These are phyloP conservation scores for Sebastes vulpes DNA, from an alignment of 2,797 vertebrate genomes.

Conservation along the genomic window DNA sequence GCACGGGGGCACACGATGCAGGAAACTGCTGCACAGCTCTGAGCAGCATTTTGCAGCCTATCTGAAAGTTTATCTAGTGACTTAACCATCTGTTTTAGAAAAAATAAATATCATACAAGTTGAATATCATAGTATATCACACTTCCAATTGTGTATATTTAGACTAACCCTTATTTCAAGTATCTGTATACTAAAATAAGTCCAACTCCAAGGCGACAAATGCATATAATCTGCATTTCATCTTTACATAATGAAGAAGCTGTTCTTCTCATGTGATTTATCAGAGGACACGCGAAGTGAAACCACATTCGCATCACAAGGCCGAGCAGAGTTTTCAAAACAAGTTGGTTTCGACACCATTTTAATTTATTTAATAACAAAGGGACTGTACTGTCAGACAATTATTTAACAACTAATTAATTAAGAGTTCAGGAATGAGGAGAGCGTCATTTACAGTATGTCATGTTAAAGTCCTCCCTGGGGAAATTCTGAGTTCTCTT, in stretches of 20 bases:
- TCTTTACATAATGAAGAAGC: slow-evolving; percentile 41
- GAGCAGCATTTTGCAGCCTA: background rate
- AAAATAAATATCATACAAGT: background rate
- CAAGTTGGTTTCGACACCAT: background rate
- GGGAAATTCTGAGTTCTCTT: background rate
- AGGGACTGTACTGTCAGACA: background rate
- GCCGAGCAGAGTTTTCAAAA: slow-evolving; percentile 27
- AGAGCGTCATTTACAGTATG: background rate
- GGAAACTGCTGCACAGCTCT: slow-evolving; percentile 33
- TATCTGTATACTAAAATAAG: background rate
- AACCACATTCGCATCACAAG: slow-evolving; percentile 56
- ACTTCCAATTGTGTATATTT: background rate
- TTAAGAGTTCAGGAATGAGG: background rate
- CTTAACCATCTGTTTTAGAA: background rate
- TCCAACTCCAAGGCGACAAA: background rate
- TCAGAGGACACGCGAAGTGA: slow-evolving; percentile 32
- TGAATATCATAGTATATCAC: background rate
- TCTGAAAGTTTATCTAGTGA: background rate
- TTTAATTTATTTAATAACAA: slow-evolving; percentile 27
- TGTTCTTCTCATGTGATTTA: slow-evolving; percentile 58
- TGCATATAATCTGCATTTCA: slow-evolving; percentile 34
- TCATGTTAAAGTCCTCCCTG: background rate
- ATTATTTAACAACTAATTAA: slow-evolving; percentile 3
- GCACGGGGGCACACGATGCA: background rate
- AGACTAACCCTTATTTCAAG: background rate